A percentile compares a stretch with the other conserved stretches of the same genome.
These are phyloP conservation scores for Ptychodera flava DNA, from an alignment of 35 echinoderm and acorn worm species.

Conservation along the genomic window DNA sequence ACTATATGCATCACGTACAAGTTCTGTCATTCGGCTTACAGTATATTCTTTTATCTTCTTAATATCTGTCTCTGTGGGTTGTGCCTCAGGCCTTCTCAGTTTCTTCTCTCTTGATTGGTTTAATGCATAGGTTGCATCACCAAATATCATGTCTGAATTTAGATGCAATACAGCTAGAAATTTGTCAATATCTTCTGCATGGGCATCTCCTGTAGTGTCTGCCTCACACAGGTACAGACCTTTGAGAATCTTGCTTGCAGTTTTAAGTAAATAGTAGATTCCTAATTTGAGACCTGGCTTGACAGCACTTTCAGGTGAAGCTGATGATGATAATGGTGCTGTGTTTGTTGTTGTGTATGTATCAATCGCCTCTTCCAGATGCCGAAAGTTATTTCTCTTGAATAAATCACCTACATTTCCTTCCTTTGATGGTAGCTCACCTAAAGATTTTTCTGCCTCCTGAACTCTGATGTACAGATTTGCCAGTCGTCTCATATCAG, in stretches of 20 bases:
- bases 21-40: constrained; percentile 6
- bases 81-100: constrained; percentile 47
- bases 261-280: constrained; percentile 28
- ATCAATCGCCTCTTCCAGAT: constrained; percentile 40
- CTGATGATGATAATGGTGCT: background rate
- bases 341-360: constrained; percentile 24
- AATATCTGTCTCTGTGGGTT: constrained; percentile 44
- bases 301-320: background rate
- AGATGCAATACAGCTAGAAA: constrained; percentile 44
- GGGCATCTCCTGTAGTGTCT: constrained; percentile 12
- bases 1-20: constrained; percentile 9
- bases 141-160: constrained; percentile 50
- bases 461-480: constrained; percentile 15
- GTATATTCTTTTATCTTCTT: constrained; percentile 28
- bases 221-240: constrained; percentile 31
- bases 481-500: constrained; percentile 39
- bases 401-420: constrained; percentile 38
- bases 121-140: constrained; percentile 44
- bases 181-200: constrained; percentile 46
- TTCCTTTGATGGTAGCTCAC: constrained; percentile 18
- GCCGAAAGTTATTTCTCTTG: constrained; percentile 30
- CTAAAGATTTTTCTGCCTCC: constrained; percentile 27
- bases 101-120: constrained; percentile 34
- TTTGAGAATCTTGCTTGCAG: constrained; percentile 23
- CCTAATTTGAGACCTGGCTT: constrained; percentile 37